A percentile compares a stretch with the other conserved stretches of the same genome.
Evolutionary conservation across 2,888 invertebrate genomes (phyloP).

Genomic region (Heliothis peltigera): DNA sequence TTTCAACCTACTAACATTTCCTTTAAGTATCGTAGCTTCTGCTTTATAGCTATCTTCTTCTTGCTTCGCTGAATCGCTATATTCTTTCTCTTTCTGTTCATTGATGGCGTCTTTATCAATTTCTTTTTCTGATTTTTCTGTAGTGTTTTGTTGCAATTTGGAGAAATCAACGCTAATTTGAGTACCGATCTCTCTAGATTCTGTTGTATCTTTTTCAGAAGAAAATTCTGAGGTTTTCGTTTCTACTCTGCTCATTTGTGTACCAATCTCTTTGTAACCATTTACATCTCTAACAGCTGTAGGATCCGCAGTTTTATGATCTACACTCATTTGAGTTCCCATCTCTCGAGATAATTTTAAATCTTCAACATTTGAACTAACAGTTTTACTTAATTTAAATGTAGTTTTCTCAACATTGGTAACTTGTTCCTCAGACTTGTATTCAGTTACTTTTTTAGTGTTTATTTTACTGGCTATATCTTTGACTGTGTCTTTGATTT

Average conservation of each 20-base stretch:
- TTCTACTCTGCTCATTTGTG: not conserved
- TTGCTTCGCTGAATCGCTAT: slow-evolving; percentile 17
- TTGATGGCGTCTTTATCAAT: slow-evolving; percentile 1
- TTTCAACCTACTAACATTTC: slow-evolving; percentile 75
- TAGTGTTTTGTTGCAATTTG: not conserved
- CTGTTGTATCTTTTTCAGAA: slow-evolving; percentile 10
- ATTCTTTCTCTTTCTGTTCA: slow-evolving; percentile 26
- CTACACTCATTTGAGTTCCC: slow-evolving; percentile 16
- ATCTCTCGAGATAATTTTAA: not conserved
- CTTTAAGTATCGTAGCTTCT: slow-evolving; percentile 69
- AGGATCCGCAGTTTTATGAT: not conserved
- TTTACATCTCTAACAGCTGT: slow-evolving; percentile 3
- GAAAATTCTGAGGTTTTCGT: slow-evolving; percentile 16
- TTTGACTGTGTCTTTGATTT: slow-evolving; percentile 33
- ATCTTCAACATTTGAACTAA: not conserved
- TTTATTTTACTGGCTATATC: slow-evolving; percentile 19
- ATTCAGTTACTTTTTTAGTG: slow-evolving; percentile 31
- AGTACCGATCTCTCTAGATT: slow-evolving; percentile 29
- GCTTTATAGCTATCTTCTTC: slow-evolving; percentile 53
- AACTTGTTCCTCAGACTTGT: slow-evolving; percentile 32
- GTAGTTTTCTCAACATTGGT: slow-evolving; percentile 37
- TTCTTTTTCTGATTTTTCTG: slow-evolving; percentile 3
- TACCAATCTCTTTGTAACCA: slow-evolving; percentile 6
- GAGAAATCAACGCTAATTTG: slow-evolving; percentile 34
- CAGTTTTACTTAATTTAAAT: slow-evolving; percentile 11